phyloP scores from a whole-genome alignment of 2,797 vertebrate genomes.

The Capromys pilorides region DNA sequence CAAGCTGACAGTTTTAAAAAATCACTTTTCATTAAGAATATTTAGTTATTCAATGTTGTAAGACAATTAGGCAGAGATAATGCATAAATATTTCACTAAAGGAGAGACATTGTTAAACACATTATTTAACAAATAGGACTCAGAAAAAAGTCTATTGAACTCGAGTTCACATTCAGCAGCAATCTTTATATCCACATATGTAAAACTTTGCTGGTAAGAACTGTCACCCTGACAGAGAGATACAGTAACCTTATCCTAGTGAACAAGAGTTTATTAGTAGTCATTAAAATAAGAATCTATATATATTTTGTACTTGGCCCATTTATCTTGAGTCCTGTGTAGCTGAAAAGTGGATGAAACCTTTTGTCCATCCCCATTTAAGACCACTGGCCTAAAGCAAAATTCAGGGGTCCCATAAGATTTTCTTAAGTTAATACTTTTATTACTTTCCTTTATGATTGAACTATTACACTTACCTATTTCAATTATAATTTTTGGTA shows the following conservation, averaged over 20 bases:
- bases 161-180: slow-evolving; percentile 31
- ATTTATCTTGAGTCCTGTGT: slow-evolving; percentile 47
- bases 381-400: slow-evolving; percentile 18
- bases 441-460: slow-evolving; percentile 49
- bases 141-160: slow-evolving; percentile 44
- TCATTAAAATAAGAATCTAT: slow-evolving; percentile 61
- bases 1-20: background rate
- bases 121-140: slow-evolving; percentile 48
- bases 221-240: slow-evolving; percentile 21
- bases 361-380: background rate
- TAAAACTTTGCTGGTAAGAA: slow-evolving; percentile 53
- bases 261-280: slow-evolving; percentile 33
- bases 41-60: slow-evolving; percentile 35
- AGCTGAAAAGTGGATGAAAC: slow-evolving; percentile 58
- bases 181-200: slow-evolving; percentile 52
- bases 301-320: slow-evolving; percentile 35
- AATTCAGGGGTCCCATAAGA: slow-evolving; percentile 11
- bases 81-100: slow-evolving; percentile 53
- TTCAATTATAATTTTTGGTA: background rate
- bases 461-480: slow-evolving; percentile 33
- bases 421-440: background rate
- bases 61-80: slow-evolving; percentile 54
- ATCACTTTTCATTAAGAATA: slow-evolving; percentile 57
- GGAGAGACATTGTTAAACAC: slow-evolving; percentile 49
- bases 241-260: slow-evolving; percentile 33